Conservation (phyloP, 2,888 invertebrate genomes). For the Melanostoma mellinum region DNA sequence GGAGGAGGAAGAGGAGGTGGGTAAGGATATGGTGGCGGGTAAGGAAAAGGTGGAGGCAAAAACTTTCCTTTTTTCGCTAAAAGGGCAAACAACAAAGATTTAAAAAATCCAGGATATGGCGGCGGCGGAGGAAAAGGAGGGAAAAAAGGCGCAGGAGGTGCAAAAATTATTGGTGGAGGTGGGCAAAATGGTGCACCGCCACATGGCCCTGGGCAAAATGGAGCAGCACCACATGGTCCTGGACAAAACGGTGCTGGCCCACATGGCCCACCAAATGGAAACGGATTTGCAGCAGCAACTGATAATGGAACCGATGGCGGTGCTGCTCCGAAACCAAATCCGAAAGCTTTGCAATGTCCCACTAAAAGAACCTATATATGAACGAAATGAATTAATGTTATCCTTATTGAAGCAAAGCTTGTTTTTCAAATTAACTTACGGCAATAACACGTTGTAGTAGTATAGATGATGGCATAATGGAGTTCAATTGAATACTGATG, state of each 20-base stretch:
- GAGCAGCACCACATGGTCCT: slow-evolving; percentile 7
- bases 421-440: background rate
- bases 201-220: slow-evolving; percentile 5
- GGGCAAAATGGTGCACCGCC: slow-evolving; percentile 24
- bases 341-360: slow-evolving; percentile 34
- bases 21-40: slow-evolving; percentile 27
- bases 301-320: slow-evolving; percentile 18
- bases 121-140: background rate
- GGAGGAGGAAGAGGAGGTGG: slow-evolving; percentile 27
- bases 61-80: slow-evolving; percentile 48
- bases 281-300: slow-evolving; percentile 25
- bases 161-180: slow-evolving; percentile 14
- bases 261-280: slow-evolving; percentile 10
- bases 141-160: background rate
- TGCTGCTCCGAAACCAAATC: slow-evolving; percentile 22
- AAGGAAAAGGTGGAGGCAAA: slow-evolving; percentile 16
- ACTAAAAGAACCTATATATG: slow-evolving; percentile 36
- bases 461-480: slow-evolving; percentile 32
- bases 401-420: background rate
- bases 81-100: slow-evolving; percentile 25
- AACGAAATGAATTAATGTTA: background rate
- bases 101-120: slow-evolving; percentile 37
- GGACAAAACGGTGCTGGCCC: slow-evolving; percentile 3
- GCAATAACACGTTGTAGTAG: slow-evolving; percentile 24
- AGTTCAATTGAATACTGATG: slow-evolving; percentile 28